Evolutionary conservation across 2,113 vertebrate species (phyloP).

Genomic region (Nematolebias whitei): DNA sequence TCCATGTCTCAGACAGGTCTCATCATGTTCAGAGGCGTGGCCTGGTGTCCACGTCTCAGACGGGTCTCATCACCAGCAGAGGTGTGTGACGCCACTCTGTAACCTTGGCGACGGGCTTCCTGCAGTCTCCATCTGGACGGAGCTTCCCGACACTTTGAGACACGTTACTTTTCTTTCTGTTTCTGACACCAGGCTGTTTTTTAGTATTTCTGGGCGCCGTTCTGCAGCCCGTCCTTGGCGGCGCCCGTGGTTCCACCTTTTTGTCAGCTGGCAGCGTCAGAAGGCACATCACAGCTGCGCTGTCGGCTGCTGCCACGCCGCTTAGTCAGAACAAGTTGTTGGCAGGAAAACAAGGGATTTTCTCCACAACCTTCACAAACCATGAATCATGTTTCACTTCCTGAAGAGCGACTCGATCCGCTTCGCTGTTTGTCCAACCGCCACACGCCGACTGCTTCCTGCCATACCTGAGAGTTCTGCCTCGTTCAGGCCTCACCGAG

Average conservation of each 20-base stretch:
- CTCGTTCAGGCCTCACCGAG: too few relatives aligned
- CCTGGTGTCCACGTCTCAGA: neutral
- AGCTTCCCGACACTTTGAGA: neutral
- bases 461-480: too few relatives aligned
- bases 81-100: neutral
- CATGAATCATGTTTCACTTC: constrained; percentile 49
- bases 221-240: constrained; percentile 32
- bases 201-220: neutral
- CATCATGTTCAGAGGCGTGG: too few relatives aligned
- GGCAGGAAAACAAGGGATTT: constrained; percentile 46
- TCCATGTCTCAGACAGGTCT: neutral
- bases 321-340: constrained; percentile 44
- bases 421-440: constrained; percentile 6
- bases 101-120: constrained; percentile 23
- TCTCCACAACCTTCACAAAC: constrained; percentile 48
- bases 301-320: constrained; percentile 25
- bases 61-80: neutral
- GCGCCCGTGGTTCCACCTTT: constrained; percentile 9
- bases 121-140: neutral
- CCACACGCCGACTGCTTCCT: too few relatives aligned
- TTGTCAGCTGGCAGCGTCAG: constrained; percentile 34
- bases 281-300: constrained; percentile 43
- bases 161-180: neutral
- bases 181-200: neutral
- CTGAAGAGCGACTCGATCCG: constrained; percentile 18